Evolutionary conservation across 2,888 invertebrate species (phyloP), one percentile per base, ranked within the genome.

Genomic region (Drosophila monieri): DNA sequence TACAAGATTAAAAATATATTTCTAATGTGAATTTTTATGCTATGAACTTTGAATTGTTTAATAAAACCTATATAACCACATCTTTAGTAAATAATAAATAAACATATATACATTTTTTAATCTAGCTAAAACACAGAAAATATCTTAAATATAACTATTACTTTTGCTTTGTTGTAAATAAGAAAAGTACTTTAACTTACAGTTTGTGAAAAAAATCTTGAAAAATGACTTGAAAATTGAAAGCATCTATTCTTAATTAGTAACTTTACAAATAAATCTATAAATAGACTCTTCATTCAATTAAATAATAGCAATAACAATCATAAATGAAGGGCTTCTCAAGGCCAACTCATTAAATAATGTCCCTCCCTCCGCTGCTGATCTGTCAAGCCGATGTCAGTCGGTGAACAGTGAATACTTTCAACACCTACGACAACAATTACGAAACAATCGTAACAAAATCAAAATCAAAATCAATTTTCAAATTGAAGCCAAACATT

Each of bases 371-470:
- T 2, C 35, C 35, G 8, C 27, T 27, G 27, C 27, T 27, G 6
- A 72, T 76, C 84, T 81, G 88, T 88, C 88, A 83, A 85, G 80
- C 46, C 6, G 52, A 51, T 64, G 12, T 32, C 32, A n/a, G 48
- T 18, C 35, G 44, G 9, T 15, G 39, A 41, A 66, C 54, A 15
- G 30, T n/a, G n/a, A 53, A 62, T 77, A 77, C 77, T 85, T 88
- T 59, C 70, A 73, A 88, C 88, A 83, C 88, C 77, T 79, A 86
- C 87, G 61, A 73, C 54, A 43, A 39, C 64, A 69, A 72, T 81
- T 81, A 83, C 88, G 84, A 85, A 83, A 81, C 86, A 79, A 85
- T 64, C 67, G 47, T 78, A 84, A 66, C 49, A 58, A 73, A 73
- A 56, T 66, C 39, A 51, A 59, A 60, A 35, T 62, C 62, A 53